A percentile compares a stretch with the other conserved stretches of the same genome.
Conservation (phyloP, 2,888 invertebrate species). For the Sarcophaga rosellei region DNA sequence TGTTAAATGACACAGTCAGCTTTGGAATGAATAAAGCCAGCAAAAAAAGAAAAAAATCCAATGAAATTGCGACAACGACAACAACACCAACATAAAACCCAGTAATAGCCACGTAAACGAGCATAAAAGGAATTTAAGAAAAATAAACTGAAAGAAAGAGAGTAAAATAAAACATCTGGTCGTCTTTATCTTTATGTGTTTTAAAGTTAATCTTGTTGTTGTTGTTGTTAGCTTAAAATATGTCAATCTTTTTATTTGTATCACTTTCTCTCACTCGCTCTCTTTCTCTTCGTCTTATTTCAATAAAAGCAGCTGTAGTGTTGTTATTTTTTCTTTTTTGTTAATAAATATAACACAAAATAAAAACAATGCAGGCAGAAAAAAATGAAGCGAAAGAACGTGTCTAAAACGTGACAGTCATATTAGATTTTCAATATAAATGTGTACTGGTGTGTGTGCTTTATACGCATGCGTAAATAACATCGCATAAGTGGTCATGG, state of each 20-base stretch:
- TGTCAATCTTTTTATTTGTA: too few species aligned
- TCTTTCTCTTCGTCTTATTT: too few species aligned
- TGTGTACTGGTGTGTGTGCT: neutral
- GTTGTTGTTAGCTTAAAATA: too few species aligned
- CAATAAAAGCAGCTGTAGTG: too few species aligned
- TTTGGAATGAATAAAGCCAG: neutral
- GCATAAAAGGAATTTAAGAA: neutral
- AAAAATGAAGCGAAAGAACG: neutral
- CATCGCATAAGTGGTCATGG: neutral
- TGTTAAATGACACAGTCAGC: conserved; percentile 15
- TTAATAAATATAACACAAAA: too few species aligned
- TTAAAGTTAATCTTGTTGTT: too few species aligned
- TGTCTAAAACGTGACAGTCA: neutral
- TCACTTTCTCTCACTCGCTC: too few species aligned
- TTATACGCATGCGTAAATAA: neutral
- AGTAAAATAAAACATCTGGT: too few species aligned
- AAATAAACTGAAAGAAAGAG: too few species aligned
- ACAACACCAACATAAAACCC: neutral
- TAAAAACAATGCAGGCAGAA: neutral
- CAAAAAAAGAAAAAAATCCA: neutral
- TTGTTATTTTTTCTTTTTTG: too few species aligned
- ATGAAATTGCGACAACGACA: neutral
- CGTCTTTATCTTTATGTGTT: too few species aligned
- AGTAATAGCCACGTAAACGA: neutral
- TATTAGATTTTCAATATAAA: neutral